These are phyloP conservation scores for Elysia chlorotica DNA, from an alignment of 1,140 invertebrate genomes.

Conservation along the genomic window DNA sequence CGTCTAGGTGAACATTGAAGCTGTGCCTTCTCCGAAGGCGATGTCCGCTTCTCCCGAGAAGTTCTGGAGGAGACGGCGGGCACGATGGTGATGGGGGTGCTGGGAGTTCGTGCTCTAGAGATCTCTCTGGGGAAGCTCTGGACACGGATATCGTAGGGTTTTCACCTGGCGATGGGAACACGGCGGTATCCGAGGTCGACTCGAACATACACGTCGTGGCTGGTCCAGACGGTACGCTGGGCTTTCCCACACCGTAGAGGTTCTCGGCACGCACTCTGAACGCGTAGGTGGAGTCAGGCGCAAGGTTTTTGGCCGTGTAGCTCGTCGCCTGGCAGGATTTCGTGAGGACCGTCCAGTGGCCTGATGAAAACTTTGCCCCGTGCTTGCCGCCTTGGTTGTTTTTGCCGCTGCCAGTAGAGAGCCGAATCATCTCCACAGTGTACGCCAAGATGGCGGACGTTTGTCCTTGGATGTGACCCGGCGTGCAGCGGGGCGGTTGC, in stretches of 20 bases:
- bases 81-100: too few species aligned
- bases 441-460: constrained; percentile 51
- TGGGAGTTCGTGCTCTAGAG: too few species aligned
- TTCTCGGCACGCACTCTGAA: constrained; percentile 98
- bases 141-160: too few species aligned
- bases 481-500: constrained; percentile 32
- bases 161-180: too few species aligned
- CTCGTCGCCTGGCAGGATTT: constrained; percentile 90
- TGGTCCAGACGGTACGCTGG: constrained; percentile 63
- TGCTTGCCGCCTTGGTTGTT: not conserved
- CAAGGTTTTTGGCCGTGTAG: constrained; percentile 86
- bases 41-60: not conserved
- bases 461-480: too few species aligned
- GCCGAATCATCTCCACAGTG: constrained; percentile 42
- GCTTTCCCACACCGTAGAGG: constrained; percentile 91
- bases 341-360: constrained; percentile 85
- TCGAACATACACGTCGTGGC: constrained; percentile 28
- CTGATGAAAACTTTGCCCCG: too few species aligned
- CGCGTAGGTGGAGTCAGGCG: constrained; percentile 87
- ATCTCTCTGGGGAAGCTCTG: too few species aligned
- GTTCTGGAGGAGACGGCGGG: not conserved
- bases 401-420: not conserved
- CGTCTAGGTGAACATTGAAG: constrained; percentile 46
- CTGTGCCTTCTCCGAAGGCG: constrained; percentile 31
- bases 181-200: constrained; percentile 24